Evolutionary conservation across 1,140 invertebrate species (phyloP).

Genomic region (Lordiphosa mommai): DNA sequence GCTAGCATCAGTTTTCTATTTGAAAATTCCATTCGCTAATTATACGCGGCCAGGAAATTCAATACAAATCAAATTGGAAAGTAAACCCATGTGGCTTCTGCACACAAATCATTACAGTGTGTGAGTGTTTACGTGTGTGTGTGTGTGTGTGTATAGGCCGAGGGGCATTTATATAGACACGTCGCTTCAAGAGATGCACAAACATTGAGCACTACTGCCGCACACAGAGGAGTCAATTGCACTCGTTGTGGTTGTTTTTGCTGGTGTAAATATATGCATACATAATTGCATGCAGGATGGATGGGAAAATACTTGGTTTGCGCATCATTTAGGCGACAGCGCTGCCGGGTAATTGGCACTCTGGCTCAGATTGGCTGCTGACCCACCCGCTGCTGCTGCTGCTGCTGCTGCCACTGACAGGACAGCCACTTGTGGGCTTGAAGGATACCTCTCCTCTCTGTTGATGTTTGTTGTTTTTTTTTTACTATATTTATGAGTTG

Average conservation of each 20-base stretch:
- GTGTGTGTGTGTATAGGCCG: neutral
- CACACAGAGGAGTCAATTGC: conserved; percentile 18
- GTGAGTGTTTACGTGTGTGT: neutral
- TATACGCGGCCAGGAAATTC: conserved; percentile 28
- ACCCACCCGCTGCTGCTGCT: neutral
- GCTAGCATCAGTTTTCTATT: conserved; percentile 12
- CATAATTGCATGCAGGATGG: conserved; percentile 20
- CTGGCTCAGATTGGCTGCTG: conserved; percentile 17
- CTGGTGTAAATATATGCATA: conserved; percentile 8
- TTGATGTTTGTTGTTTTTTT: neutral
- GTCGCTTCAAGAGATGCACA: conserved; percentile 26
- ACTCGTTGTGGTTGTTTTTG: neutral
- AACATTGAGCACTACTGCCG: conserved; percentile 5
- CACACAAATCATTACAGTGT: neutral
- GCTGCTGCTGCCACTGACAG: conserved; percentile 1
- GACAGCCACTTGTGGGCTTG: neutral
- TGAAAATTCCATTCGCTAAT: conserved; percentile 36
- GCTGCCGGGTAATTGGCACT: conserved; percentile 41
- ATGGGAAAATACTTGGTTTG: conserved; percentile 22
- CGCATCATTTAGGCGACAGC: conserved; percentile 33
- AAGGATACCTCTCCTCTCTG: neutral
- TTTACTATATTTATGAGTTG: conserved; percentile 45
- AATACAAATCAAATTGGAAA: conserved; percentile 12
- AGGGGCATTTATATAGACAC: conserved; percentile 16
- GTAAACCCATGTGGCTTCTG: neutral